phyloP scores from a whole-genome alignment of 2,888 invertebrate species.

The Fragum whitleyi region DNA sequence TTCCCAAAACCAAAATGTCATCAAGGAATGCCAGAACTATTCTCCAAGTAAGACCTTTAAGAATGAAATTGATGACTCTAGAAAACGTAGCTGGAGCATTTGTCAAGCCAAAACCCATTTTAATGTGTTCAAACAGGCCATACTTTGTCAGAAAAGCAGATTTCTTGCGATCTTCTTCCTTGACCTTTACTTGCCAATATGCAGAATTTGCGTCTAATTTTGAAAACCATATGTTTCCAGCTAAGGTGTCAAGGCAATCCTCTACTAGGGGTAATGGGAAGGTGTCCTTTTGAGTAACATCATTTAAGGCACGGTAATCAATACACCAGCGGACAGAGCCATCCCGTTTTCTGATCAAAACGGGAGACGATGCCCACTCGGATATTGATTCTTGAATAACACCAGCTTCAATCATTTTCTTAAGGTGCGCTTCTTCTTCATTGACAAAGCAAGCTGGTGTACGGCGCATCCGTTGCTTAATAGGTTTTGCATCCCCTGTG shows the following conservation, averaged over 20 bases:
- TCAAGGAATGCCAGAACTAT: too few species aligned
- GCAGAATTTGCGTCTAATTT: too few species aligned
- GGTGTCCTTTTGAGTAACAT: constrained; percentile 41
- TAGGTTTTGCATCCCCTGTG: constrained; percentile 40
- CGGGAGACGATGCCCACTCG: constrained; percentile 50
- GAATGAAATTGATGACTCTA: too few species aligned
- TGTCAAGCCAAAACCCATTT: too few species aligned
- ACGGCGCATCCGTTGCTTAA: constrained; percentile 51
- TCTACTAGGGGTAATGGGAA: constrained; percentile 43
- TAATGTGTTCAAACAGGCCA: constrained; percentile 30
- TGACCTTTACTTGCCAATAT: too few species aligned
- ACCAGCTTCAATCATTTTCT: too few species aligned
- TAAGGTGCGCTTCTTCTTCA: constrained; percentile 53
- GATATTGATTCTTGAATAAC: too few species aligned
- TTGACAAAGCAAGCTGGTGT: constrained; percentile 50
- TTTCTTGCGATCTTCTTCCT: constrained; percentile 51
- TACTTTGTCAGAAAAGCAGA: constrained; percentile 60
- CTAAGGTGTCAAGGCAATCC: constrained; percentile 49
- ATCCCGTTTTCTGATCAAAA: too few species aligned
- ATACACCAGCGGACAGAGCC: too few species aligned
- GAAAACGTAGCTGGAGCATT: too few species aligned
- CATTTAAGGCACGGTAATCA: too few species aligned
- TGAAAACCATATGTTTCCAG: constrained; percentile 37
- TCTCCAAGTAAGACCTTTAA: too few species aligned
- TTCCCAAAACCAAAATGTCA: constrained; percentile 51